Evolutionary conservation across 2,797 vertebrate genomes (phyloP).

Genomic region (Lycodopsis pacificus): DNA sequence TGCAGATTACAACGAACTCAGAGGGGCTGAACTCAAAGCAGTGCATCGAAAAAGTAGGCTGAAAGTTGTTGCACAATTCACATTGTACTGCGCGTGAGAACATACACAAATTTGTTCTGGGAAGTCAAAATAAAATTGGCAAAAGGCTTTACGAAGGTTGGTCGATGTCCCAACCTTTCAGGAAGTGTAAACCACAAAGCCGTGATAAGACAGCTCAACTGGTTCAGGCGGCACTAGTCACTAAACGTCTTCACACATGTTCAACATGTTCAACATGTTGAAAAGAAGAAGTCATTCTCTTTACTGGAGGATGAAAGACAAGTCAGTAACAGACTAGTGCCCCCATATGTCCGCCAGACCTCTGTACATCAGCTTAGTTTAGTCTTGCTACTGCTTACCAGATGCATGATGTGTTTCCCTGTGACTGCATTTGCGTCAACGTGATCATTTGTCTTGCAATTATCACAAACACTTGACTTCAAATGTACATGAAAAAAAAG

Average conservation of each 20-base stretch:
- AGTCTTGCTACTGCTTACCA: background rate
- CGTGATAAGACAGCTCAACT: background rate
- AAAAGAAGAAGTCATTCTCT: background rate
- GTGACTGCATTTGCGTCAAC: background rate
- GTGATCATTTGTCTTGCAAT: conserved; percentile 6
- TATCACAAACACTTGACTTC: conserved; percentile 19
- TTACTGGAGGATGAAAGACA: background rate
- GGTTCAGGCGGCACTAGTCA: background rate
- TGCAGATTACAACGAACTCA: conserved; percentile 37
- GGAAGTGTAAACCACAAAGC: conserved; percentile 4
- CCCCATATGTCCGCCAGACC: background rate
- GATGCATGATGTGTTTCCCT: background rate
- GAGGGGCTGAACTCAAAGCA: conserved; percentile 15
- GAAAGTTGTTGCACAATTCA: background rate
- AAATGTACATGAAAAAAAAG: conserved; percentile 15
- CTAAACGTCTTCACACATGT: background rate
- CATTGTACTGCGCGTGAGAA: background rate
- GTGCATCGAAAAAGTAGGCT: conserved; percentile 3
- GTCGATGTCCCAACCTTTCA: background rate
- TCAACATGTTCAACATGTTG: background rate
- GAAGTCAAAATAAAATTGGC: background rate
- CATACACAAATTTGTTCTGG: background rate
- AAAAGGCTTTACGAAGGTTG: background rate
- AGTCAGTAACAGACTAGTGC: background rate
- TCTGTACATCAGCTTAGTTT: background rate